Evolutionary conservation across 2,113 vertebrate genomes (phyloP).

Genomic region (Daubentonia madagascariensis): DNA sequence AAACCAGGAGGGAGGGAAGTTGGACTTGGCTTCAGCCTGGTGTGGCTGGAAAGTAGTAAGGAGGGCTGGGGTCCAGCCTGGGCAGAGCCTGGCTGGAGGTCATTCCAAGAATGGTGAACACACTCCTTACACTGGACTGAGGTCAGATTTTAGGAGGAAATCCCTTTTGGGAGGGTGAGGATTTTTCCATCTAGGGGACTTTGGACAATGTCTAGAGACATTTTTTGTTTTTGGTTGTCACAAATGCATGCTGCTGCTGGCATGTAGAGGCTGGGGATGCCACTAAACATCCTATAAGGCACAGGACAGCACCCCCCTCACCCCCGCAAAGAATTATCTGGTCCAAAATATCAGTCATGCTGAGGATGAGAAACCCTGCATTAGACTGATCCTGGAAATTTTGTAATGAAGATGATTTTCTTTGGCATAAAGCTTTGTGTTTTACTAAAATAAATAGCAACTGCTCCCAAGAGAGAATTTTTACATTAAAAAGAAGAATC

Average conservation of each 20-base stretch:
- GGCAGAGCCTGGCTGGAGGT: not conserved
- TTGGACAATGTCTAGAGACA: not conserved
- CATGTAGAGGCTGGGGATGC: not conserved
- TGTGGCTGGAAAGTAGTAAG: not conserved
- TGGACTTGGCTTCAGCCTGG: not conserved
- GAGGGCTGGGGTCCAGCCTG: not conserved
- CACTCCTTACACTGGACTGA: accelerated
- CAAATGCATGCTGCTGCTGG: not conserved
- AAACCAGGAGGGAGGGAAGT: accelerated
- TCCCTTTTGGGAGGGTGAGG: not conserved
- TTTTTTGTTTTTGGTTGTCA: not conserved
- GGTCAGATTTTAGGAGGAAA: not conserved
- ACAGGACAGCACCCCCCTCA: too few relatives aligned
- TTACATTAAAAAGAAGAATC: not conserved
- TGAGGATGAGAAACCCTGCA: not conserved
- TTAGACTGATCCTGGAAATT: not conserved
- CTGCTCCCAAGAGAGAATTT: not conserved
- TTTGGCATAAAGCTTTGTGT: not conserved
- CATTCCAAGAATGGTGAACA: not conserved
- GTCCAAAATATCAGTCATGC: not conserved
- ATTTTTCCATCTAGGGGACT: not conserved
- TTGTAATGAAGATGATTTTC: not conserved
- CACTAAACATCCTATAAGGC: not conserved
- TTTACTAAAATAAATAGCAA: not conserved
- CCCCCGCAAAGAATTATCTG: too few relatives aligned